These are phyloP conservation scores for Drosophila meridiana DNA, from an alignment of 2,888 invertebrate genomes.

Conservation along the genomic window DNA sequence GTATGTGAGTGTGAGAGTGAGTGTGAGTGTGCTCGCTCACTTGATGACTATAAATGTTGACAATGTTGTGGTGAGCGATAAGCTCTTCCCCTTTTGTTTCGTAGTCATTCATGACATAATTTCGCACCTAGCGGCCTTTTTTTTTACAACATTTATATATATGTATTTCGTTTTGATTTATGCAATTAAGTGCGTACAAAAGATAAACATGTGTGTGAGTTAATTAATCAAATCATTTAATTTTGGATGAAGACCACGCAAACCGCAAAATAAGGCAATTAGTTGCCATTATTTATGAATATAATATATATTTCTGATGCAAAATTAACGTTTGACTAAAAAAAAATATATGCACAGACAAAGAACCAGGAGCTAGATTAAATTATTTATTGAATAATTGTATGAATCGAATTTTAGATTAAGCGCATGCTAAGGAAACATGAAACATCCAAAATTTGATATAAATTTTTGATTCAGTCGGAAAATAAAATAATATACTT, in stretches of 20 bases:
- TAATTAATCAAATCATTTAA: conserved; percentile 1
- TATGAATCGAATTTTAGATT: background rate
- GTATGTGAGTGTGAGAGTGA: background rate
- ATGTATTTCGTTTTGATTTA: background rate
- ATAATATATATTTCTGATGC: background rate
- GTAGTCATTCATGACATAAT: conserved; percentile 55
- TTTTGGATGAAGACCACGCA: background rate
- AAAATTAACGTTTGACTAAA: background rate
- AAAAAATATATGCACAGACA: background rate
- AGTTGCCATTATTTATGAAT: background rate
- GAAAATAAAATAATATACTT: background rate
- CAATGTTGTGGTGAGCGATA: conserved; percentile 49
- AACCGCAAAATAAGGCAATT: conserved; percentile 2
- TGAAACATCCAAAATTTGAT: too few relatives aligned
- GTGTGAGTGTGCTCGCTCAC: background rate
- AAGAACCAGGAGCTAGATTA: background rate
- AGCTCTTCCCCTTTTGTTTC: conserved; percentile 17
- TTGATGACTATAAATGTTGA: conserved; percentile 48
- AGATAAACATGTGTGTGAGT: background rate
- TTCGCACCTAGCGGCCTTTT: conserved; percentile 51
- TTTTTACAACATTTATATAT: background rate
- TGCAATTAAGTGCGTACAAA: background rate
- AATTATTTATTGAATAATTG: background rate
- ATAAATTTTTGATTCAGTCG: background rate
- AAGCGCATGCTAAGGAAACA: too few relatives aligned